Base-by-base conservation (phyloP, 2,113 vertebrate genomes). In the Nerophis ophidion region DNA sequence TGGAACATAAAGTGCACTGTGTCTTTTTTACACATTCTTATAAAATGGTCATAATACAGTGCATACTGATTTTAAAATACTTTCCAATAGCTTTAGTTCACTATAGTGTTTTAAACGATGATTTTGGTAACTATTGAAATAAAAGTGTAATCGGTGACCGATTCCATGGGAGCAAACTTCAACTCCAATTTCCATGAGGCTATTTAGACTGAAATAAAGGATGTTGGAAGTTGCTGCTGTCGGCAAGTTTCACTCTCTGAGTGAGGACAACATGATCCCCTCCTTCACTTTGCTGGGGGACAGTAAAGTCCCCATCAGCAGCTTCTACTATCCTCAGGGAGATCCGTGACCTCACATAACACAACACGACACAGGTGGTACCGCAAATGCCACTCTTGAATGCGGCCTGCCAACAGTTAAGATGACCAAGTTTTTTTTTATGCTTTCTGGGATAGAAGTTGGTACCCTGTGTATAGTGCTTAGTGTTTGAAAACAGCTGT, bases 211-310 rank as follows among this genome's bases (percentile, higher is more conserved):
- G 57, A 63, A 56, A 72, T 40, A 56, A 60, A 71, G 26, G 19
- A 60, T 44, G 0, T 63, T 61, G 0, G 16, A 65, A 60, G 50
- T 53, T 79, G 63, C 70, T 61, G 46, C 26, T 74, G 65, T 86
- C 82, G 76, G 84, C 84, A 79, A 74, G 63, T 48, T 35, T 65
- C 79, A 76, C 58, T 57, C 51, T 74, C 86, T 88, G 81, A 88
- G 78, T 68, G 75, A 79, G 81, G 80, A 77, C 64, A 88, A 88
- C 74, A 78, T 61, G 83, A 88, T 83, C 68, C 67, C 65, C 49
- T 60, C 61, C 47, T 61, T 63, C 75, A 66, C 55, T 64, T 58
- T 26, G 65, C 66, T 59, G 60, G 47, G 55, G 75, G 72, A 68
- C 74, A 75, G 75, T 61, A 77, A 59, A 66, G 64, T 69, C 66